Evolutionary conservation across 2,113 vertebrate species (phyloP), one percentile per base, ranked within the genome.

Genomic region (Neolamprologus caudopunctatus): DNA sequence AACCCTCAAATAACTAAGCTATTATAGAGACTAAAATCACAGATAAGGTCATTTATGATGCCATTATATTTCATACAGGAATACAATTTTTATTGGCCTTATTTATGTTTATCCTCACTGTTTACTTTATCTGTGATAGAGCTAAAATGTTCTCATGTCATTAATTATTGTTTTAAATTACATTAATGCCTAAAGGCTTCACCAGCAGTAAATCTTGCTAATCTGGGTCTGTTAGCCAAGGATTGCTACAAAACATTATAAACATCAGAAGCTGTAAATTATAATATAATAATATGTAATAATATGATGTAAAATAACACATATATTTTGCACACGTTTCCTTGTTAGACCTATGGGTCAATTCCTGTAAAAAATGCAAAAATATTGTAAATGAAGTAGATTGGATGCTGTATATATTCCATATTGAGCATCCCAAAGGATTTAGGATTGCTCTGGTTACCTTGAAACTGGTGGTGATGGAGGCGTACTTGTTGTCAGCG

Each of bases 381-480:
- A 68, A 40, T 21, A 1, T 68, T 68, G 35, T 68, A 68, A 66
- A n/a, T 12, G 11, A 68, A 40, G n/a, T 68, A 40, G 35, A 68
- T 40, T 40, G 12, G 63, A 68, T 71, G 13, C 50, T 78, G 45
- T 50, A 28, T 31, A 31, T 78, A 50, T 9, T 31, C 10, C 24
- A 16, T 31, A 37, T 5, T 47, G 31, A 31, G 9, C 17, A 57
- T 47, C 42, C 51, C 12, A 26, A 17, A 45, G 45, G 79, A 55
- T 31, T 82, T 54, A 11, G 3, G 45, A 21, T 89, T 68, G 37
- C 33, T 10, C 5, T 42, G 19, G 13, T 91, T 97, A 99, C 99
- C 98, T 99, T 99, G 94, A 99, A 99, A 94, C 98, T 99, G 89
- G 98, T 99, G 90, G 98, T 99, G 95, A 99, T 99, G 92, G 99